phyloP scores from a whole-genome alignment of 2,888 invertebrate species.

The Podabrus alpinus region DNA sequence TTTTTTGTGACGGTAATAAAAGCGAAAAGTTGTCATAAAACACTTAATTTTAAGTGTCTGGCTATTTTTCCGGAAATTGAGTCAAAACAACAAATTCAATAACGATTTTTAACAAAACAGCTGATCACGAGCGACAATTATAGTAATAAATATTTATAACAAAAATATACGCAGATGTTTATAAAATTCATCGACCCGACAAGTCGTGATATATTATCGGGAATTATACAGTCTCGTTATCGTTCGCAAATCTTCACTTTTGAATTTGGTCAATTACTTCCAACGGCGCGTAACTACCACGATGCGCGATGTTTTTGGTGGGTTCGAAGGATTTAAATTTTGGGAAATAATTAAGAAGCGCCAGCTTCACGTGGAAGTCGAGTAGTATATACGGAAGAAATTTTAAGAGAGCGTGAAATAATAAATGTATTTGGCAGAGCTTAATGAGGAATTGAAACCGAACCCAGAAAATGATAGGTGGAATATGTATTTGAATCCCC shows the following conservation, averaged over 20 bases:
- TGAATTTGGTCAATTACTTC: neutral
- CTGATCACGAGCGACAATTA: neutral
- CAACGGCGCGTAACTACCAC: neutral
- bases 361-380: too few relatives aligned
- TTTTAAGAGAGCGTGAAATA: neutral
- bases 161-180: neutral
- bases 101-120: neutral
- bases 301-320: neutral
- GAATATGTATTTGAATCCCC: slow-evolving; percentile 38
- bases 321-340: neutral
- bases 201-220: neutral
- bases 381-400: too few relatives aligned
- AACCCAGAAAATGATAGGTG: slow-evolving; percentile 22
- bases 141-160: neutral
- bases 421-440: neutral
- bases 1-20: neutral
- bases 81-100: neutral
- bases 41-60: neutral
- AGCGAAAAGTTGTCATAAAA: neutral
- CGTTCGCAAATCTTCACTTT: neutral
- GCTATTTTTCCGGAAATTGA: neutral
- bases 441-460: slow-evolving; percentile 18
- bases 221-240: neutral
- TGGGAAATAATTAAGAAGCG: neutral
- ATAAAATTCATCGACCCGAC: neutral